Conservation (phyloP, 1,140 invertebrate genomes). For the Dermatophagoides farinae region DNA sequence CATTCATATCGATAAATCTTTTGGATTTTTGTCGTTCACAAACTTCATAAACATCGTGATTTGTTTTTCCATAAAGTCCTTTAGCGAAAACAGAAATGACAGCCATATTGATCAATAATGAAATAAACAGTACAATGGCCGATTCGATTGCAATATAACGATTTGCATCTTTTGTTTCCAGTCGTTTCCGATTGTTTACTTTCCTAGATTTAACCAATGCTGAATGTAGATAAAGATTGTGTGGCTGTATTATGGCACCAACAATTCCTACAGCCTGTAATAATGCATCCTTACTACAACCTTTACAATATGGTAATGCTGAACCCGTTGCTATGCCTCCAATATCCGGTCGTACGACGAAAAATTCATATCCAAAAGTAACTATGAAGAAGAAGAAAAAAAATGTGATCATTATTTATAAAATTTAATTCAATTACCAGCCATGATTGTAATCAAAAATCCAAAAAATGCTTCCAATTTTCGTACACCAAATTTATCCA, state of each 20-base stretch:
- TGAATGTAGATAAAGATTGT: slow-evolving; percentile 83
- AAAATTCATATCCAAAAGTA: slow-evolving; percentile 76
- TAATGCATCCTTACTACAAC: slow-evolving; percentile 44
- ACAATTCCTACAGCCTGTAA: slow-evolving; percentile 67
- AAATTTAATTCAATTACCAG: slow-evolving; percentile 19
- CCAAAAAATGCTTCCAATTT: slow-evolving; percentile 74
- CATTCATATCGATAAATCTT: neutral
- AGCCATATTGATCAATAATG: slow-evolving; percentile 75
- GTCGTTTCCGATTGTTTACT: slow-evolving; percentile 47
- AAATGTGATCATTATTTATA: slow-evolving; percentile 22
- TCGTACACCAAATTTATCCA: slow-evolving; percentile 73
- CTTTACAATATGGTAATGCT: slow-evolving; percentile 54
- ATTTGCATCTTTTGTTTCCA: slow-evolving; percentile 58
- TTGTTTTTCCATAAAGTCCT: slow-evolving; percentile 50
- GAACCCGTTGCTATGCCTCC: slow-evolving; percentile 50
- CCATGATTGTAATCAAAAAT: slow-evolving; percentile 64
- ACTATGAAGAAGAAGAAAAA: slow-evolving; percentile 26
- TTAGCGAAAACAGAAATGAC: slow-evolving; percentile 69
- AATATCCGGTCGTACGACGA: slow-evolving; percentile 48
- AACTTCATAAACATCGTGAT: slow-evolving; percentile 33
- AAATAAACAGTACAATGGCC: slow-evolving; percentile 52
- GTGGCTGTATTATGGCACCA: slow-evolving; percentile 87
- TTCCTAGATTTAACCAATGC: slow-evolving; percentile 73
- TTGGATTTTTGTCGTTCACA: neutral
- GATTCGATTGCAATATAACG: slow-evolving; percentile 74